Evolutionary conservation across 2,797 vertebrate species (phyloP), one percentile per base, ranked within the genome.

Genomic region (Chelmon rostratus): DNA sequence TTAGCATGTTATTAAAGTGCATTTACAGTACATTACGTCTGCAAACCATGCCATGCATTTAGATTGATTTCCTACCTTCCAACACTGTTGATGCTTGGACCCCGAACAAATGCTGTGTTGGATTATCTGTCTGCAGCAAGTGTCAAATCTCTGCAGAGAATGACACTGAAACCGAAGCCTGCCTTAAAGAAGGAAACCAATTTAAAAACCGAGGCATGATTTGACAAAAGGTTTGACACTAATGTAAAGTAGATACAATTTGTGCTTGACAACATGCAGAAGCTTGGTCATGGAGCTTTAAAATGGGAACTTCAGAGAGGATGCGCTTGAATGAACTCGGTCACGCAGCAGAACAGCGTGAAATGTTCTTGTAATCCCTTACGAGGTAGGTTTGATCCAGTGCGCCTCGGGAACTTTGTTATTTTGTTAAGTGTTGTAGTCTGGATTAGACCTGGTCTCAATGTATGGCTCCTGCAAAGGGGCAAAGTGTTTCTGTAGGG

Each of bases 351-450:
- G 68, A 65, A 52, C 64, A 40, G 18, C 63, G 35, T 37, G 33
- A 69, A 13, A 73, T 44, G 83, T 37, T 37, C n/a, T 67, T 66
- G 54, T 61, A 12, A 56, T 85, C 58, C 72, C 10, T 40, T 40
- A 62, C 73, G 75, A 90, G 88, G 88, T 83, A 81, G 86, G 79
- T 84, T 76, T 76, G 70, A 86, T 86, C 81, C 83, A 68, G 75
- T n/a, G 62, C 71, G 76, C 72, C 67, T 79, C 47, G 56, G 86
- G 31, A 83, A 76, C 52, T 71, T 78, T 63, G 31, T 69, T 59
- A 25, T 35, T 28, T 57, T 64, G 33, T 66, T n/a, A 25, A 11
- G 19, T 35, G 37, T 54, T 65, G 59, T 23, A 15, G 1, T 40
- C 73, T 82, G 53, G 37, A 58, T 40, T 19, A 19, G 49, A 56